Conservation (phyloP, 1,140 invertebrate genomes). For the Drosophila willistoni region DNA sequence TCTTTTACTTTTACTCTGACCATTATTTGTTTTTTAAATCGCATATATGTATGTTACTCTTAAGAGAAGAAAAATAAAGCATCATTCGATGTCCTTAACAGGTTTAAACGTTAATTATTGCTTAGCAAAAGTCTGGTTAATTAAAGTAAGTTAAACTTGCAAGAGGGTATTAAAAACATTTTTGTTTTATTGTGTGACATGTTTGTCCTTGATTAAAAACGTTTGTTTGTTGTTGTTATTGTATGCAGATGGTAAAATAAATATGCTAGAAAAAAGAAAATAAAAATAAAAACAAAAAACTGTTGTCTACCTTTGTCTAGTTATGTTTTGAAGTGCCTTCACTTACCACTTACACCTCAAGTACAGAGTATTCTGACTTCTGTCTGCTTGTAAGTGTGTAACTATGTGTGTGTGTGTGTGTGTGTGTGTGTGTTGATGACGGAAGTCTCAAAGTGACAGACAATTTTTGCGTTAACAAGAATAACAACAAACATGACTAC, state of each 20-base stretch:
- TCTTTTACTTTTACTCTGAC: no score
- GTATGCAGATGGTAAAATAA: slow-evolving; percentile 4
- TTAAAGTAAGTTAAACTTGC: background rate
- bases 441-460: slow-evolving; percentile 72
- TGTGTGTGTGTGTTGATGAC: slow-evolving; percentile 39
- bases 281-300: background rate
- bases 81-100: no score
- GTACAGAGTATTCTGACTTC: slow-evolving; percentile 12
- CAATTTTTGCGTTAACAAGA: slow-evolving; percentile 71
- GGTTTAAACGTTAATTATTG: no score
- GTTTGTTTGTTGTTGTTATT: slow-evolving; percentile 1
- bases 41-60: no score
- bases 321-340: slow-evolving; percentile 21
- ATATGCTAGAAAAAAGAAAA: slow-evolving; percentile 5
- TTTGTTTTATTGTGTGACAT: background rate
- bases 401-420: background rate
- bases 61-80: no score
- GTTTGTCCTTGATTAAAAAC: slow-evolving; percentile 10
- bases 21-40: no score
- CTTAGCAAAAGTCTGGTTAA: no score
- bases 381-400: slow-evolving; percentile 17
- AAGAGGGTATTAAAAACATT: background rate
- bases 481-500: slow-evolving; percentile 32
- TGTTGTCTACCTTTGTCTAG: slow-evolving; percentile 13
- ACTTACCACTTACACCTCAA: slow-evolving; percentile 29